Conservation (phyloP, 1,140 invertebrate genomes). For the Aradophagus sp. region DNA sequence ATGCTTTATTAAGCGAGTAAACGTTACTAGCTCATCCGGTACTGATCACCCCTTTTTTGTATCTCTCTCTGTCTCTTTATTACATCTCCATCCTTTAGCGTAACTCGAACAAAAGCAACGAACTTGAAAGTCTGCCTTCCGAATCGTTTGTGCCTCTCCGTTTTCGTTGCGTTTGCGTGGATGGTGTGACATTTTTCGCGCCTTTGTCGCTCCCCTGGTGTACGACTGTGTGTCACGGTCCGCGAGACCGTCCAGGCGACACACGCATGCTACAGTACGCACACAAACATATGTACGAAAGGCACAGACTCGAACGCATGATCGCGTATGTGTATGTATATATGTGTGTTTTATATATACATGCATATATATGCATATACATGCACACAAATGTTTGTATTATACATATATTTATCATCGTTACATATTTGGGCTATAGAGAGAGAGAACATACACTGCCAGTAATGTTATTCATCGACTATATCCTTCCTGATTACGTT, state of each 20-base stretch:
- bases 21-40: too few species aligned
- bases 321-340: constrained; percentile 37
- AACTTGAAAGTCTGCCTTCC: constrained; percentile 4
- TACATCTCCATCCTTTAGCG: constrained; percentile 20
- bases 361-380: too few species aligned
- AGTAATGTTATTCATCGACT: constrained; percentile 15
- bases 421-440: too few species aligned
- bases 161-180: constrained; percentile 11
- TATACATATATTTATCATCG: constrained; percentile 5
- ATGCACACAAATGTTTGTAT: too few species aligned
- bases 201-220: constrained; percentile 10
- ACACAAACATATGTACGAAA: constrained; percentile 16
- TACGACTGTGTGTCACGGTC: constrained; percentile 13
- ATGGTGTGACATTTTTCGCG: not conserved
- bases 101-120: constrained; percentile 3
- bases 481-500: constrained; percentile 30
- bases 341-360: too few species aligned
- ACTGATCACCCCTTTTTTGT: constrained; percentile 14
- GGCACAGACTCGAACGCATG: constrained; percentile 36
- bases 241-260: constrained; percentile 13
- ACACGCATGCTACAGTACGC: constrained; percentile 5
- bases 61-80: constrained; percentile 27
- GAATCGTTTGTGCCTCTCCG: constrained; percentile 31
- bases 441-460: constrained; percentile 7
- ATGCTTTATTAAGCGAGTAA: too few species aligned